Evolutionary conservation across 2,888 invertebrate genomes (phyloP).

Genomic region (Stenolophus ochropezus): DNA sequence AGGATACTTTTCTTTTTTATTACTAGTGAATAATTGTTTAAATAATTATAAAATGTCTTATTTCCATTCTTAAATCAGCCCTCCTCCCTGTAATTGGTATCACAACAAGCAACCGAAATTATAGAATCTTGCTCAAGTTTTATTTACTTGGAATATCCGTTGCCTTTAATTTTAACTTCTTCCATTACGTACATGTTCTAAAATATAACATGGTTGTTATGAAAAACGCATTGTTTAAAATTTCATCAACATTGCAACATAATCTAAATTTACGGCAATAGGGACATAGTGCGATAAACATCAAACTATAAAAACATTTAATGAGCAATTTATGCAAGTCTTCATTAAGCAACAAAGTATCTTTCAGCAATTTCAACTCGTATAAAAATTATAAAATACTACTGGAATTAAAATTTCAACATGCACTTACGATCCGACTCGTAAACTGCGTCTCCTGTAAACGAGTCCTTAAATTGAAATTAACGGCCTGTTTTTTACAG

Average conservation of each 20-base stretch:
- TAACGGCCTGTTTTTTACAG: slow-evolving; percentile 8
- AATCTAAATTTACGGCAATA: not conserved
- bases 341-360: slow-evolving; percentile 35
- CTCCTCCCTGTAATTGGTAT: too few relatives aligned
- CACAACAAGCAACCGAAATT: too few relatives aligned
- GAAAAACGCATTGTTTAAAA: not conserved
- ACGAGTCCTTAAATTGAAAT: slow-evolving; percentile 34
- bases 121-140: too few relatives aligned
- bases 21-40: too few relatives aligned
- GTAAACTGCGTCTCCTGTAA: slow-evolving; percentile 9
- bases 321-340: slow-evolving; percentile 22
- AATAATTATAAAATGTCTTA: too few relatives aligned
- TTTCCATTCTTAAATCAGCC: too few relatives aligned
- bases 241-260: slow-evolving; percentile 2
- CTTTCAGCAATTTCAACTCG: not conserved
- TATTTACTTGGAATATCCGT: too few relatives aligned
- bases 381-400: slow-evolving; percentile 37
- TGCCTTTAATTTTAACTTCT: too few relatives aligned
- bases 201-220: not conserved
- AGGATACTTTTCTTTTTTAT: too few relatives aligned
- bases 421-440: slow-evolving; percentile 31
- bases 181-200: too few relatives aligned
- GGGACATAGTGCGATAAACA: not conserved
- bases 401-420: slow-evolving; percentile 21
- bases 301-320: not conserved